Evolutionary conservation across 2,888 invertebrate genomes (phyloP).

Genomic region (Hesperia comma): DNA sequence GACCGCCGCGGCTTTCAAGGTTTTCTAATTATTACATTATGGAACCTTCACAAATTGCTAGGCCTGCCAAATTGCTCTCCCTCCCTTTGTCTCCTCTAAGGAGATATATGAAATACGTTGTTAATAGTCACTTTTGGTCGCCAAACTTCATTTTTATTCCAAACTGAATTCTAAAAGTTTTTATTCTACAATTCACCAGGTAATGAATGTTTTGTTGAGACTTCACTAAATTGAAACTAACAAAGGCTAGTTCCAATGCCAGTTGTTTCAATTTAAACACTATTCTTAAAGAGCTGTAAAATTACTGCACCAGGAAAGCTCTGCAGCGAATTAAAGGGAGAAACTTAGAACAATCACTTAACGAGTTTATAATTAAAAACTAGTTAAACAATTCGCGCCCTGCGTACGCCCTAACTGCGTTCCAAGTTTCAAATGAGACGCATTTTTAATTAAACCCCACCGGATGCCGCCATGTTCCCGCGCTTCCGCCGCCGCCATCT

Average conservation of each 20-base stretch:
- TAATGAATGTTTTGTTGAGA: constrained; percentile 11
- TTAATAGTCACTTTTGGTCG: neutral
- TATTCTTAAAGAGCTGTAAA: constrained; percentile 26
- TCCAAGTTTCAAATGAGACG: constrained; percentile 72
- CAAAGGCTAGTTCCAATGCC: constrained; percentile 6
- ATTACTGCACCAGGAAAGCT: constrained; percentile 29
- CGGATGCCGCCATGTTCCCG: constrained; percentile 74
- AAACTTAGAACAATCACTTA: constrained; percentile 39
- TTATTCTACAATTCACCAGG: neutral
- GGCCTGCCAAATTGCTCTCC: neutral
- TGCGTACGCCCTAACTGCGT: constrained; percentile 57
- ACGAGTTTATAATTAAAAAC: constrained; percentile 51
- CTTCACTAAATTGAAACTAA: constrained; percentile 13
- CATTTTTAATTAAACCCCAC: constrained; percentile 81
- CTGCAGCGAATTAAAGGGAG: constrained; percentile 33
- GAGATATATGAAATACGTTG: neutral
- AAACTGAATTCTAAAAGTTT: neutral
- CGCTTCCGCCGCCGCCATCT: constrained; percentile 76
- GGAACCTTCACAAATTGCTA: constrained; percentile 26
- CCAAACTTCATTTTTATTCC: too few species aligned
- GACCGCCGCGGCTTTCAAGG: constrained; percentile 15
- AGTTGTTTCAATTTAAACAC: constrained; percentile 28
- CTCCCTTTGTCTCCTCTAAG: constrained; percentile 13
- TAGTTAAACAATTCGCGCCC: constrained; percentile 50
- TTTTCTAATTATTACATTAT: constrained; percentile 28